phyloP scores from a whole-genome alignment of 2,797 vertebrate genomes.

The Gobio occitaniae region DNA sequence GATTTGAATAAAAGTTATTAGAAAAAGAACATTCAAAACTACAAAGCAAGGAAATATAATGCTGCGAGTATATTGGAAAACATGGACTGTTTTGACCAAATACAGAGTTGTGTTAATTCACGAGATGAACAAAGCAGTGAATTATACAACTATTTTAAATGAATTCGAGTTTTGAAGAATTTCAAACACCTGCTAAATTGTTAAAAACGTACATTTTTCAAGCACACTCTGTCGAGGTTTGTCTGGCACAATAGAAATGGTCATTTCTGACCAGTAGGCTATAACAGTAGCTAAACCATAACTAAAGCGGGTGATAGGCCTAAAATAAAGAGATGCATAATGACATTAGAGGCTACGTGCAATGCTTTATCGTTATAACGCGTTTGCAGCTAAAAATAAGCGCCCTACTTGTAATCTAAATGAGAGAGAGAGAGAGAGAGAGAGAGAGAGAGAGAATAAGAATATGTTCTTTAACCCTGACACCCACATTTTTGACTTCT shows the following conservation, averaged over 20 bases:
- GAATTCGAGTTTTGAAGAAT: not conserved
- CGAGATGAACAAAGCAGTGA: not conserved
- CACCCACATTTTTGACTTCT: not conserved
- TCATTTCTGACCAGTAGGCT: not conserved
- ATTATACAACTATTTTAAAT: not conserved
- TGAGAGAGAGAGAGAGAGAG: too few relatives aligned
- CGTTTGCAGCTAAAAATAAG: not conserved
- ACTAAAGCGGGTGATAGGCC: not conserved
- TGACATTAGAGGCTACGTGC: not conserved
- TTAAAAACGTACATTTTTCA: not conserved
- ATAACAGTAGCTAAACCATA: not conserved
- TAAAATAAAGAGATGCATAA: not conserved
- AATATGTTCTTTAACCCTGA: not conserved
- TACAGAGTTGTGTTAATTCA: not conserved
- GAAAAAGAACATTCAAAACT: not conserved
- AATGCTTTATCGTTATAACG: not conserved
- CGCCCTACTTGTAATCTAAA: not conserved
- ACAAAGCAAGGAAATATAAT: not conserved
- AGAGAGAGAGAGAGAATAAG: not conserved
- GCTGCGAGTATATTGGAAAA: not conserved
- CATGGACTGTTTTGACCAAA: not conserved
- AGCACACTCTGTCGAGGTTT: not conserved
- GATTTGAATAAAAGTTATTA: not conserved
- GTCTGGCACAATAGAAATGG: not conserved
- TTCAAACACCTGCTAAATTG: not conserved